These are phyloP conservation scores for Turritopsis rubra DNA, from an alignment of 30 jellyfish, hydroid and myxozoan genomes.

Conservation along the genomic window DNA sequence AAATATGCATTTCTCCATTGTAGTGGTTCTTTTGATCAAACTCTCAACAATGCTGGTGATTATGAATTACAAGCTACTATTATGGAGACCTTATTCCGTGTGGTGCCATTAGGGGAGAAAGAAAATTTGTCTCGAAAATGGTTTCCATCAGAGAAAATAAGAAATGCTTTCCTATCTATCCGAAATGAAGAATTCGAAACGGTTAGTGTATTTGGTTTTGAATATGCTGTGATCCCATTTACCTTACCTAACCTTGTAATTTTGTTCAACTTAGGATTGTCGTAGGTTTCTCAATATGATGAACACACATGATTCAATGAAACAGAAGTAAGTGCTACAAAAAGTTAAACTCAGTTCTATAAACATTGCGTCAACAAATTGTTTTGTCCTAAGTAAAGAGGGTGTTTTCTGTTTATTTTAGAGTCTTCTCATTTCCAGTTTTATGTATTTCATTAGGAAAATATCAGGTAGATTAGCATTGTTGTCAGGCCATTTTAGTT, in stretches of 20 bases:
- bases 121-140: constrained; percentile 4
- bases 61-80: constrained; percentile 52
- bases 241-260: background rate
- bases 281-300: constrained; percentile 18
- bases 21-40: constrained; percentile 17
- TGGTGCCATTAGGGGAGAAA: constrained; percentile 25
- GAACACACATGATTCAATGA: background rate
- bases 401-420: background rate
- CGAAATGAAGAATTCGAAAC: constrained; percentile 46
- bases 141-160: constrained; percentile 13
- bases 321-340: background rate
- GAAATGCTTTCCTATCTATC: constrained; percentile 21
- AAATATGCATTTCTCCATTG: background rate
- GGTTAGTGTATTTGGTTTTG: constrained; percentile 27
- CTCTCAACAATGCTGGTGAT: constrained; percentile 27
- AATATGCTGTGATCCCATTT: background rate
- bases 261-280: constrained; percentile 10
- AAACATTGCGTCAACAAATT: background rate
- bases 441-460: constrained; percentile 23
- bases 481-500: too few relatives aligned
- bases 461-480: constrained; percentile 25
- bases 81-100: constrained; percentile 38
- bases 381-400: background rate
- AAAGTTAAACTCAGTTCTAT: too few relatives aligned
- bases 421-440: constrained; percentile 35